These are phyloP conservation scores for Furcula furcula DNA, from an alignment of 2,888 invertebrate species.

Conservation along the genomic window DNA sequence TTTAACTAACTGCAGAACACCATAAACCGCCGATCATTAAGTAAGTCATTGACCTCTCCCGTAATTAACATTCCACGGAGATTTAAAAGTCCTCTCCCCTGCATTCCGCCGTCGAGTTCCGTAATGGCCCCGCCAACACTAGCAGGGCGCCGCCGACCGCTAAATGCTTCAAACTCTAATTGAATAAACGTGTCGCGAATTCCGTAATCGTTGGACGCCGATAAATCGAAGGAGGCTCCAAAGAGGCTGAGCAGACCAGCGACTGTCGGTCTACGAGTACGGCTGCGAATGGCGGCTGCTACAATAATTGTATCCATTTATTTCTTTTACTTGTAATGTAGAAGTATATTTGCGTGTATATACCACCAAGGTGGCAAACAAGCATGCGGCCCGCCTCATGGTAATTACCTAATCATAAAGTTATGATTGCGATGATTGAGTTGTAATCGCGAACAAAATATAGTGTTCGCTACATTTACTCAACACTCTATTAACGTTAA, in stretches of 20 bases:
- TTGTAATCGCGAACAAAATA: too few species aligned
- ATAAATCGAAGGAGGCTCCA: slow-evolving; percentile 35
- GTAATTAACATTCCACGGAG: slow-evolving; percentile 5
- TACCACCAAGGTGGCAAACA: too few species aligned
- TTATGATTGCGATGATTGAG: too few species aligned
- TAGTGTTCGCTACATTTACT: too few species aligned
- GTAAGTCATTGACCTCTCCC: background rate
- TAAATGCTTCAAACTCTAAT: slow-evolving; percentile 64
- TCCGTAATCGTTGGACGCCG: slow-evolving; percentile 47
- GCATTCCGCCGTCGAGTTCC: background rate
- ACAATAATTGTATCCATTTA: too few species aligned
- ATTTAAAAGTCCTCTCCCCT: slow-evolving; percentile 16
- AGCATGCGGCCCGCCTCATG: too few species aligned
- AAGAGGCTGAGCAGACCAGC: slow-evolving; percentile 1
- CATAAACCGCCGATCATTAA: slow-evolving; percentile 12
- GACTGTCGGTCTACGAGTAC: background rate
- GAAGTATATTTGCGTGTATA: too few species aligned
- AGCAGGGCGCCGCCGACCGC: slow-evolving; percentile 27
- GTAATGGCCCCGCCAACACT: slow-evolving; percentile 1
- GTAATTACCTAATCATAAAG: too few species aligned
- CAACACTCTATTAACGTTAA: too few species aligned
- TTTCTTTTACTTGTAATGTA: too few species aligned
- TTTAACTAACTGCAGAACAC: background rate
- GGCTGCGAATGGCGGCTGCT: background rate
- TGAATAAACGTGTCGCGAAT: slow-evolving; percentile 66